A percentile compares a stretch with the other conserved stretches of the same genome.
Conservation (phyloP, 2,113 vertebrate species). For the Holacanthus passer region DNA sequence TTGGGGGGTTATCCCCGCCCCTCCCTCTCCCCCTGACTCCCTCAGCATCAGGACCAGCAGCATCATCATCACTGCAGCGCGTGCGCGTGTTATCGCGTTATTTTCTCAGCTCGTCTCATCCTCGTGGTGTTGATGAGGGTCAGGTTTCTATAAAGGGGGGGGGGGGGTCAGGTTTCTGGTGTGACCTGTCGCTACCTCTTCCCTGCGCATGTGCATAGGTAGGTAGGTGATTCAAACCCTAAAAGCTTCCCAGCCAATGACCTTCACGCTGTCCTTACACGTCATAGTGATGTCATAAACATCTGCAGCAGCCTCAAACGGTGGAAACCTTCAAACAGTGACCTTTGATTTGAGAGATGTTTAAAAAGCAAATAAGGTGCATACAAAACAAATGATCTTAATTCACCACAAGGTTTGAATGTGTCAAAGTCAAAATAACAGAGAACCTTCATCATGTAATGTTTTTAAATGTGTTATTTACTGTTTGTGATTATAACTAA, state of each 20-base stretch:
- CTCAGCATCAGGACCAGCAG: slow-evolving; percentile 72
- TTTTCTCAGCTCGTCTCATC: not conserved
- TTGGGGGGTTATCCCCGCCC: slow-evolving; percentile 38
- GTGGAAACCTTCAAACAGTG: not conserved
- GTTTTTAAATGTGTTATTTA: not conserved
- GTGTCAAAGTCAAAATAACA: not conserved
- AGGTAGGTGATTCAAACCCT: too few relatives aligned
- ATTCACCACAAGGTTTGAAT: not conserved
- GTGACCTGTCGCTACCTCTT: too few relatives aligned
- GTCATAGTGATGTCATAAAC: slow-evolving; percentile 55
- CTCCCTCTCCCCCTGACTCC: slow-evolving; percentile 37
- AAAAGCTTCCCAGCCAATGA: too few relatives aligned
- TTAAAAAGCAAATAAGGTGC: not conserved
- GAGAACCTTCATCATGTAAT: not conserved
- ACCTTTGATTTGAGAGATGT: not conserved
- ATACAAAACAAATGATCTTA: not conserved
- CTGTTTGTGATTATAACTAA: not conserved
- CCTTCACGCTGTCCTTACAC: slow-evolving; percentile 62
- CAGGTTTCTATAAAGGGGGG: too few relatives aligned
- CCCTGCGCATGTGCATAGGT: too few relatives aligned
- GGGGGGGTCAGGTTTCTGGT: slow-evolving; percentile 18
- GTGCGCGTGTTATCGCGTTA: slow-evolving; percentile 53
- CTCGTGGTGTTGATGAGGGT: not conserved
- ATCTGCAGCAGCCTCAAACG: not conserved
- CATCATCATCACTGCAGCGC: slow-evolving; percentile 35